phyloP scores from a whole-genome alignment of 1,140 invertebrate genomes.

The Venustaconcha ellipsiformis region DNA sequence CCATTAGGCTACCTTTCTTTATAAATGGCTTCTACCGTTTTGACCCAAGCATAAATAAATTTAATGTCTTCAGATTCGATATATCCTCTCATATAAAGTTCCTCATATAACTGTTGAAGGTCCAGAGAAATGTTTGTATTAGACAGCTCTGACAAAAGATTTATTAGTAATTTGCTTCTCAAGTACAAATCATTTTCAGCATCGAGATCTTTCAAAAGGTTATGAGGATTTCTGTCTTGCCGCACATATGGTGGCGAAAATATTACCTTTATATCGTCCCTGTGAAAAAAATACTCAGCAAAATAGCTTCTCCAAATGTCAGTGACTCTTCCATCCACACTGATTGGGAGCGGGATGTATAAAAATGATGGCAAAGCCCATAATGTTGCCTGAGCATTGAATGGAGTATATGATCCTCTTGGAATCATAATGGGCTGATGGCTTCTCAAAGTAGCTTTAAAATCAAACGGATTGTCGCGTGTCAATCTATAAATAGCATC shows the following conservation, averaged over 20 bases:
- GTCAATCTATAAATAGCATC: conserved; percentile 34
- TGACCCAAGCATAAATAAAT: neutral
- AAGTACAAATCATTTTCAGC: conserved; percentile 3
- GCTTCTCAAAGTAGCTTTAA: neutral
- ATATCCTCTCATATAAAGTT: conserved; percentile 10
- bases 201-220: conserved; percentile 10
- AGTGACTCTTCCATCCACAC: conserved; percentile 19
- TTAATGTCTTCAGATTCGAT: conserved; percentile 9
- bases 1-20: too few relatives aligned
- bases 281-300: conserved; percentile 12
- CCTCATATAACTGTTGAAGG: neutral
- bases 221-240: conserved; percentile 28
- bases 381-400: conserved; percentile 30
- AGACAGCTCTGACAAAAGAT: neutral
- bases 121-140: neutral
- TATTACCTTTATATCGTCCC: conserved; percentile 1
- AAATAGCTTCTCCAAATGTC: conserved; percentile 35
- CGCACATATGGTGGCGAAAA: conserved; percentile 17
- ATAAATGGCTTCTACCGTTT: neutral
- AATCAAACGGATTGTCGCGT: conserved; percentile 14
- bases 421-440: conserved; percentile 12
- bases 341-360: conserved; percentile 16
- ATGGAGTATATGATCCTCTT: conserved; percentile 15
- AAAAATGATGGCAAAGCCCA: conserved; percentile 8
- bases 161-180: neutral